phyloP scores from a whole-genome alignment of 2,113 vertebrate species.

The Microcebus lehilahytsara region DNA sequence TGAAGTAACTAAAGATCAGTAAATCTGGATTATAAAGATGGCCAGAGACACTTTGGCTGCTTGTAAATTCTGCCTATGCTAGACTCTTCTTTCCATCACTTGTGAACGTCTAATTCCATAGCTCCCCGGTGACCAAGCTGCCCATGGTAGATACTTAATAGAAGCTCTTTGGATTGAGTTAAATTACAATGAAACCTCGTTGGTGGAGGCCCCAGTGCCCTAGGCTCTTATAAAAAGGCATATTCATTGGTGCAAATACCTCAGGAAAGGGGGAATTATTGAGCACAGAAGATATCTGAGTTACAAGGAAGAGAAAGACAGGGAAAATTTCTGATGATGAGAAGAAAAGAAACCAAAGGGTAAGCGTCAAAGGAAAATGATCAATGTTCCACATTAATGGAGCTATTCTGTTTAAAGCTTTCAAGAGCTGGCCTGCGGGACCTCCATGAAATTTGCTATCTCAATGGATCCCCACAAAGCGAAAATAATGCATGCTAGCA shows the following conservation, averaged over 20 bases:
- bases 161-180: background rate
- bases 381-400: background rate
- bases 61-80: background rate
- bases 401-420: background rate
- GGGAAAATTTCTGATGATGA: background rate
- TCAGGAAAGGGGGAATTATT: background rate
- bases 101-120: rapidly evolving
- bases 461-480: background rate
- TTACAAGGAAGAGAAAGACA: background rate
- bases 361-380: background rate
- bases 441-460: background rate
- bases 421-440: background rate
- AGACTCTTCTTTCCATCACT: background rate
- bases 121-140: background rate
- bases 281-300: background rate
- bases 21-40: background rate
- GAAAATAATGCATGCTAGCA: background rate
- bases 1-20: background rate
- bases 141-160: background rate
- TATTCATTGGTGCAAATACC: background rate
- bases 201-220: background rate
- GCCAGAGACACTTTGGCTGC: background rate
- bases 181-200: background rate
- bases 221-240: background rate
- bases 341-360: background rate